Conservation (phyloP, 2,113 vertebrate species). For the Oreotrochilus melanogaster region DNA sequence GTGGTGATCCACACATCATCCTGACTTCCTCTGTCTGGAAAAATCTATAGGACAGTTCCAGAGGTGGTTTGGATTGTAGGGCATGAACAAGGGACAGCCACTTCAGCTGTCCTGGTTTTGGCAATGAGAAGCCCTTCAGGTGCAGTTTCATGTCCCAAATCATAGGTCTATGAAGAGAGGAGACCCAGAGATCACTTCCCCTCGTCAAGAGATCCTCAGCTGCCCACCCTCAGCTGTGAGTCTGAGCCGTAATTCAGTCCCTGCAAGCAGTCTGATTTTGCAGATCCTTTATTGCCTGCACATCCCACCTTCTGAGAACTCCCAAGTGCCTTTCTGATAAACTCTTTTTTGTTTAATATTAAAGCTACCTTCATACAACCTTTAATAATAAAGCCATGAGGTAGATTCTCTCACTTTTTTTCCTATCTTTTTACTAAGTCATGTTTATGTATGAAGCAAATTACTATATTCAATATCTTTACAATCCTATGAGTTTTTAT, state of each 20-base stretch:
- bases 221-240: not conserved
- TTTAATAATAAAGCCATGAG: not conserved
- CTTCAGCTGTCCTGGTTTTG: not conserved
- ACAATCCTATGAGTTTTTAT: slow-evolving; percentile 17
- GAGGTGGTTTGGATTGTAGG: not conserved
- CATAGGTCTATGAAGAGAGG: not conserved
- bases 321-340: not conserved
- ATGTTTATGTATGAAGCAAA: slow-evolving; percentile 54
- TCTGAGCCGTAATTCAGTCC: not conserved
- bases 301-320: not conserved
- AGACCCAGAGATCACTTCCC: not conserved
- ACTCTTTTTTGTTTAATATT: not conserved
- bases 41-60: not conserved
- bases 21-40: not conserved
- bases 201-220: not conserved
- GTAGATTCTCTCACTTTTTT: not conserved
- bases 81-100: fast-evolving
- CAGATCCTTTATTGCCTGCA: not conserved
- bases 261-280: not conserved
- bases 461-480: slow-evolving; percentile 30
- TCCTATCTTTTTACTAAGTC: not conserved
- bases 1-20: not conserved
- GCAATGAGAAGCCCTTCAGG: not conserved
- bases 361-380: not conserved
- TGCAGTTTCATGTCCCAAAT: not conserved